Evolutionary conservation across 53 echinoderm and acorn worm genomes (phyloP).

Genomic region (Astropecten irregularis): DNA sequence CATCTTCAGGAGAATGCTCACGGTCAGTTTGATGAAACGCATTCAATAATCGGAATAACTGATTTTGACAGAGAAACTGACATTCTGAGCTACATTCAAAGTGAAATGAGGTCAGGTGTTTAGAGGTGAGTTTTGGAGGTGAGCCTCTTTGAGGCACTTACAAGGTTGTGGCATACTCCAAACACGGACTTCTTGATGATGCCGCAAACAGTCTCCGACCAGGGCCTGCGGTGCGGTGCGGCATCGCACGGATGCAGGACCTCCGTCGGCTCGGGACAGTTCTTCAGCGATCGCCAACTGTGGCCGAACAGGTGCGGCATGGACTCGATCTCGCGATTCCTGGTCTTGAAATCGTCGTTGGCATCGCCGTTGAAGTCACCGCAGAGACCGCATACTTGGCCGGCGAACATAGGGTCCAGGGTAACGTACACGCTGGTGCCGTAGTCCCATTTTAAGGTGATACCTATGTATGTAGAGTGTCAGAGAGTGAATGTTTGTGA

Average conservation of each 20-base stretch:
- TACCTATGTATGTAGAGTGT: conserved; percentile 61
- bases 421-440: conserved; percentile 74
- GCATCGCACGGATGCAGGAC: conserved; percentile 59
- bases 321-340: conserved; percentile 65
- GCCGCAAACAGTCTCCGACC: conserved; percentile 79
- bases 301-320: conserved; percentile 61
- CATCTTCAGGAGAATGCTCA: too few relatives aligned
- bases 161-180: conserved; percentile 70
- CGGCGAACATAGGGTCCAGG: conserved; percentile 58
- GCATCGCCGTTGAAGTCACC: conserved; percentile 82
- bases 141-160: conserved; percentile 54
- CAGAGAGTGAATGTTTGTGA: conserved; percentile 36
- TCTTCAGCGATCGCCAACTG: conserved; percentile 64
- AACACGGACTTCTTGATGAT: conserved; percentile 81
- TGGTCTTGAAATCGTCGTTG: conserved; percentile 71
- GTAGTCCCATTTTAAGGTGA: conserved; percentile 75
- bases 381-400: conserved; percentile 83
- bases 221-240: conserved; percentile 60
- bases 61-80: too few relatives aligned
- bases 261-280: conserved; percentile 55
- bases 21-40: too few relatives aligned
- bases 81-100: too few relatives aligned
- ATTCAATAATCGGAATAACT: too few relatives aligned
- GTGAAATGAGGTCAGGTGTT: too few relatives aligned
- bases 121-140: too few relatives aligned